Base-by-base conservation (phyloP, 1,140 invertebrate species). In the Triops cancriformis region DNA sequence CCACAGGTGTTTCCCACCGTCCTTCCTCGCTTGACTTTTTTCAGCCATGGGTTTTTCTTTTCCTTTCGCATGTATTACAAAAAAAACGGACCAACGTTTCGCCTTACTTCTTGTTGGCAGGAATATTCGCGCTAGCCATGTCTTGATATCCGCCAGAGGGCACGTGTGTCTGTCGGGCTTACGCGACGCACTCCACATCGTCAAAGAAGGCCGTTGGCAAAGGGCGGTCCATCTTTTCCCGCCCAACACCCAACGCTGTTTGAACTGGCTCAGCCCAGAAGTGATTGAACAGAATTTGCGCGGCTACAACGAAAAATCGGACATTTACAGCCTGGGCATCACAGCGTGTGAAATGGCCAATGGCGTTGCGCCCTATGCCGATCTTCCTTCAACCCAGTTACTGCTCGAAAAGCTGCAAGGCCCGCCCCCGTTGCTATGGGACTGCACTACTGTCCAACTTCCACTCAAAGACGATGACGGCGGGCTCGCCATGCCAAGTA, bases 251-350 rank as follows among this genome's bases (percentile, higher is more conserved):
- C 86, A 89, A 77, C 85, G 89, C 41, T 92, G 92, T 82, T 83
- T 96, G 1, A 93, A 94, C 83, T 96, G 94, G 93, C 86, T 94
- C 1, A 94, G 93, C 83, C 95, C 95, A 26, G 95, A 97, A 86
- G 84, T 97, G n/a, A 85, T 97, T 27, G 91, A 94, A 86, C 85
- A 94, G 90, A 96, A 96, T 86, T 85, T 97, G 77, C 87, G 88
- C 80, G 95, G 95, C 10, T 97, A 96, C 82, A 92, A 93, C 83
- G 91, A 92, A 82, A 93, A 93, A 81, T 94, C 93, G 4, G 95
- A 97, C 85, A 91, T 96, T 37, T 97, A 97, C 82, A 96, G 94
- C 80, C 80, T 96, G 74, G 95, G 95, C 43, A 92, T 97, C 78
- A 88, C 92, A 18, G 89, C 91, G 51, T 97, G 94, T 86, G 95